phyloP scores from a whole-genome alignment of 2,888 invertebrate species.

The Mythimna vitellina region DNA sequence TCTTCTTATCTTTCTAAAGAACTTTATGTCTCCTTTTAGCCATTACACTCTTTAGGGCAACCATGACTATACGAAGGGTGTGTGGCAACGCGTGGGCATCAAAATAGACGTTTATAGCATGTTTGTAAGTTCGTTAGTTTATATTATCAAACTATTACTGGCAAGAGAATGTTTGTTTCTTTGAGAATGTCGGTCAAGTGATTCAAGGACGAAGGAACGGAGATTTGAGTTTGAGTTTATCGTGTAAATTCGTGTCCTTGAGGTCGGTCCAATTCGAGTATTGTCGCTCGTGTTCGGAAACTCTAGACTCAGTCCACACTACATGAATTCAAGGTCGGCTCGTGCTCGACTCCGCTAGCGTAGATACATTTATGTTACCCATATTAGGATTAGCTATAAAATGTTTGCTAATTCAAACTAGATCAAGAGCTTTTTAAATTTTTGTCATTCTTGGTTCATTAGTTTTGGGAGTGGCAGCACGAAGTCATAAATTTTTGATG shows the following conservation, averaged over 20 bases:
- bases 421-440: neutral
- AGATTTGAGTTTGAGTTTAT: neutral
- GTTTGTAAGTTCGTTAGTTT: slow-evolving; percentile 62
- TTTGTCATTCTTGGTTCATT: neutral
- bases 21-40: too few relatives aligned
- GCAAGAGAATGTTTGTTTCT: slow-evolving; percentile 61
- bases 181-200: slow-evolving; percentile 44
- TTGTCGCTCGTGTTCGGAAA: too few relatives aligned
- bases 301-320: too few relatives aligned
- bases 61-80: slow-evolving; percentile 60
- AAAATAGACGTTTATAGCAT: slow-evolving; percentile 60
- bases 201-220: slow-evolving; percentile 39
- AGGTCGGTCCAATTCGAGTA: neutral
- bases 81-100: slow-evolving; percentile 71
- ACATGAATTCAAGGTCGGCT: too few relatives aligned
- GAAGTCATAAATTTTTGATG: neutral
- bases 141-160: slow-evolving; percentile 64
- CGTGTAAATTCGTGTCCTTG: slow-evolving; percentile 13
- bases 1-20: too few relatives aligned
- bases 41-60: slow-evolving; percentile 25
- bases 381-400: neutral
- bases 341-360: too few relatives aligned
- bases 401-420: neutral
- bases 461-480: neutral
- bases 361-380: neutral